Evolutionary conservation across 2,113 vertebrate genomes (phyloP).

Genomic region (Riparia riparia): DNA sequence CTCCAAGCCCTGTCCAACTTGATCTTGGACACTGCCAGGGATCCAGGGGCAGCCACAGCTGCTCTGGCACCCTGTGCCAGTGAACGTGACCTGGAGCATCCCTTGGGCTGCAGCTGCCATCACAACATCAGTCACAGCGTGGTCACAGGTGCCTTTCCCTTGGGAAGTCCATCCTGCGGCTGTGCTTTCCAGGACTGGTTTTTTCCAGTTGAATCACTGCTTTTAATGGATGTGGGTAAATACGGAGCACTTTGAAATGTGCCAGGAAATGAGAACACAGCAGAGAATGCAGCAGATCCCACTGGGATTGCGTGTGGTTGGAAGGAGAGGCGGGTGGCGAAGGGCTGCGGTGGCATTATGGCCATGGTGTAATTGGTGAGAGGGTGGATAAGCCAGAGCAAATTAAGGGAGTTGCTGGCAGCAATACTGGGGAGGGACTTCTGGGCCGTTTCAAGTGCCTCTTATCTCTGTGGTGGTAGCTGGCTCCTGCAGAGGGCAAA

Average conservation of each 20-base stretch:
- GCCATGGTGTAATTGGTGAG: fast-evolving
- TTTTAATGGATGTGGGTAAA: background rate
- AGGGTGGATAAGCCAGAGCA: background rate
- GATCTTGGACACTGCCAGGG: background rate
- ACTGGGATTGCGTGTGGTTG: fast-evolving
- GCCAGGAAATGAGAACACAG: background rate
- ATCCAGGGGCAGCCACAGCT: background rate
- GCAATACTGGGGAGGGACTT: background rate
- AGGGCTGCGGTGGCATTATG: background rate
- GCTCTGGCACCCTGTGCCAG: background rate
- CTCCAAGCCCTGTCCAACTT: fast-evolving
- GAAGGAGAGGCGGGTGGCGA: background rate
- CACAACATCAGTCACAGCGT: fast-evolving
- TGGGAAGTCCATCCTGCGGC: background rate
- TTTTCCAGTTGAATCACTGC: background rate
- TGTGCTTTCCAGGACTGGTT: background rate
- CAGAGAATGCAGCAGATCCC: background rate
- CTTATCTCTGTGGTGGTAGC: background rate
- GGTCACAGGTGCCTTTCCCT: background rate
- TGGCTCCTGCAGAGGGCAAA: background rate
- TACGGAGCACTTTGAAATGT: fast-evolving
- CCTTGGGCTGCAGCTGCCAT: fast-evolving
- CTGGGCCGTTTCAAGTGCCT: background rate
- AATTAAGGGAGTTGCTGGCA: background rate
- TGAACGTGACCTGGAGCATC: background rate